Evolutionary conservation across 2,113 vertebrate species (phyloP).

Genomic region (Salvelinus namaycush): DNA sequence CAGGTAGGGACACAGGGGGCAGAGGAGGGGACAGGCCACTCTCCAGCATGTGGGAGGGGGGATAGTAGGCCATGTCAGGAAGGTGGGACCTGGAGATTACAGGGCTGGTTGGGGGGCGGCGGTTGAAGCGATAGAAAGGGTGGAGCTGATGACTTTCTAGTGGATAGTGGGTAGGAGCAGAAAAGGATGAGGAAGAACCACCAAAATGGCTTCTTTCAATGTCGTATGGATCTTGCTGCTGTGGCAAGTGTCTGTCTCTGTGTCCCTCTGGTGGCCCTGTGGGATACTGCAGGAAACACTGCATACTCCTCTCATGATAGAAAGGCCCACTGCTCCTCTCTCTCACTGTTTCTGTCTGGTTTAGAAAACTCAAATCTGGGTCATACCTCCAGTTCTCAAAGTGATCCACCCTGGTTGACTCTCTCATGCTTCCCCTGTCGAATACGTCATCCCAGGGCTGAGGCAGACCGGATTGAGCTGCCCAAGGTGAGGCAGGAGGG

Average conservation of each 20-base stretch:
- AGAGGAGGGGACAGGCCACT: constrained; percentile 33
- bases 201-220: constrained; percentile 17
- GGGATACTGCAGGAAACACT: constrained; percentile 24
- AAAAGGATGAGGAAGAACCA: constrained; percentile 14
- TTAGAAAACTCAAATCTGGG: constrained; percentile 34
- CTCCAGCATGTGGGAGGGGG: constrained; percentile 62
- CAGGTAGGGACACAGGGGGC: constrained; percentile 34
- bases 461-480: constrained; percentile 5
- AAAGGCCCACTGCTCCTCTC: constrained; percentile 11
- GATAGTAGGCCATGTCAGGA: constrained; percentile 59
- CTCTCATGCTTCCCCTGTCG: constrained; percentile 19
- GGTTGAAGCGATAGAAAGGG: constrained; percentile 45
- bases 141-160: constrained; percentile 37
- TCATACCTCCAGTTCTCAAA: constrained; percentile 37
- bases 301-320: constrained; percentile 6
- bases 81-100: constrained; percentile 28
- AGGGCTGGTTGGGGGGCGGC: not conserved
- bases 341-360: constrained; percentile 15
- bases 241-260: constrained; percentile 13
- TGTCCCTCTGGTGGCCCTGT: not conserved
- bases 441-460: constrained; percentile 29
- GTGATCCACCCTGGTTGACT: constrained; percentile 14
- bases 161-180: constrained; percentile 15
- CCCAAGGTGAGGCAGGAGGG: constrained; percentile 18
- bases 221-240: constrained; percentile 32